Percentiles rank a stretch among this genome's conserved stretches.
These are phyloP conservation scores for Cacatua alba DNA, from an alignment of 2,113 vertebrate species.

Conservation along the genomic window DNA sequence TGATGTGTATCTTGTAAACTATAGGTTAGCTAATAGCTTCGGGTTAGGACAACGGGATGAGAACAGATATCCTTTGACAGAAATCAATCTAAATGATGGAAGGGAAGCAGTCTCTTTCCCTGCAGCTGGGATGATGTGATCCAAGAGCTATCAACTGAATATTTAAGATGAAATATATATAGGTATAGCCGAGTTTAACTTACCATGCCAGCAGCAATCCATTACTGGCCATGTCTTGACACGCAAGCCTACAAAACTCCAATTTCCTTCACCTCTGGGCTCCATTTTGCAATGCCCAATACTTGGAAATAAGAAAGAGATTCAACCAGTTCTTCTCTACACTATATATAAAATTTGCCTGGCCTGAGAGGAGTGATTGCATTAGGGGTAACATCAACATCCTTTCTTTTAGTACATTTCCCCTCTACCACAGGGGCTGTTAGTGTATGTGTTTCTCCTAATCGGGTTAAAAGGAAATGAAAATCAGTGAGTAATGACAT, in stretches of 20 bases:
- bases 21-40: constrained; percentile 23
- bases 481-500: background rate
- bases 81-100: background rate
- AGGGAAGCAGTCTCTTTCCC: background rate
- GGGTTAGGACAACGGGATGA: background rate
- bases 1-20: constrained; percentile 25
- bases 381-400: background rate
- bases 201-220: rapidly evolving
- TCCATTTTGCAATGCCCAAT: background rate
- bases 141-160: background rate
- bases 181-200: background rate
- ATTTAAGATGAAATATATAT: background rate
- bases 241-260: background rate
- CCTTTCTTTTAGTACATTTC: background rate
- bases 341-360: background rate
- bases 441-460: background rate
- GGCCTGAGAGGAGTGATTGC: background rate
- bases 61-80: background rate
- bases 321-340: background rate
- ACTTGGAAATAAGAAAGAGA: background rate
- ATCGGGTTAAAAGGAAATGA: background rate
- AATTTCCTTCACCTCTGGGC: background rate
- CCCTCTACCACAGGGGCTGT: background rate
- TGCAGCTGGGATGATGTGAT: background rate
- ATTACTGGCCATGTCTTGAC: background rate